Base-by-base conservation (phyloP, 53 echinoderm and acorn worm genomes). In the Zoroaster sp. region DNA sequence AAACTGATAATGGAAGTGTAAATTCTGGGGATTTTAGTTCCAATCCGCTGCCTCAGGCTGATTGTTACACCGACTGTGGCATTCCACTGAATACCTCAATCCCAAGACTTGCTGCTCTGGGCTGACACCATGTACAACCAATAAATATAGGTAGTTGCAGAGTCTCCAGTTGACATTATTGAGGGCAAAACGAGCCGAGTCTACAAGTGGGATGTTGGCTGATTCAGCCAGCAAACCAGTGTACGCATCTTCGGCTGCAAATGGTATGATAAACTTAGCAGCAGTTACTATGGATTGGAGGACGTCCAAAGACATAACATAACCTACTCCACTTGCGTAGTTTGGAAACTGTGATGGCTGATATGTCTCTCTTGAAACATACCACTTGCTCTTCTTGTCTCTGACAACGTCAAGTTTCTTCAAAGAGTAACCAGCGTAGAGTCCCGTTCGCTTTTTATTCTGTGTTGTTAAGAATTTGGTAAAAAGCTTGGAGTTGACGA, bases 211-310 rank as follows among this genome's bases (percentile, higher is more conserved):
- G n/a, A 86, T 43, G 4, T 83, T 89, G 3, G 89, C 51, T 40
- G 72, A 67, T 11, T 92, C 85, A 0, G 96, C 96, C 2, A 99
- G 79, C 31, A 99, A 79, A 3, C 99, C 99, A 14, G 86, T 93
- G 86, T 96, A 99, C 7, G 96, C 99, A 66, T 99, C 99, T 54
- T 96, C 99, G 39, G 93, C 92, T 53, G 94, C 91, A 74, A 94
- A 88, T 5, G 94, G 83, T 72, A 83, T 91, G 25, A 93, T 86
- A 23, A 89, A 93, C 4, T 71, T 63, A 5, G 96, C 94, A 35
- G 85, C 46, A 4, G 42, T 77, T 33, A 94, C 96, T 35, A 96
- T 79, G 4, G 46, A 54, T 33, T 93, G 87, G 12, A 99, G 77
- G 13, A 99, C 96, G 47, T 99, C 99, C 20, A 59, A 45, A 0